Evolutionary conservation across 2,797 vertebrate species (phyloP), one percentile per base, ranked within the genome.

Genomic region (Protonibea diacanthus): DNA sequence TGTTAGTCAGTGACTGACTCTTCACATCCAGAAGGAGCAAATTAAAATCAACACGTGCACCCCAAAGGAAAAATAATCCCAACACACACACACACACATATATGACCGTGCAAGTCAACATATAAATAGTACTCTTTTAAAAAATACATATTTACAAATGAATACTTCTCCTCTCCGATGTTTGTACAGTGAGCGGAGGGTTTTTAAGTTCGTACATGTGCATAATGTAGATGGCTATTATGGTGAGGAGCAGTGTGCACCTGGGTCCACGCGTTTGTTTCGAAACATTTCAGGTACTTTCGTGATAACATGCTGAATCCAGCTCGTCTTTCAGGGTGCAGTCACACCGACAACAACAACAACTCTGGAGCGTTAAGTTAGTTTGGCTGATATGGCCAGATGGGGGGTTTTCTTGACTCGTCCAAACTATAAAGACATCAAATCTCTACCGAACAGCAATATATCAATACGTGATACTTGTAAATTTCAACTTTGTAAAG

Each of bases 141-240:
- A 89, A 91, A 81, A 76, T 66, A 90, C 70, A 80, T 88, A 89
- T 92, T 86, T 89, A 92, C 86, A 93, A 44, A 75, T 53, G 1
- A 83, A 68, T 71, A 66, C 38, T 70, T 56, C 63, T 61, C 76
- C 56, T 89, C 21, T 82, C 48, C 51, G 66, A 55, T 80, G 3
- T 70, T 53, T 80, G 71, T 80, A 80, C 82, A 85, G 58, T 57
- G 56, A 79, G 62, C 38, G 61, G 56, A 57, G n/a, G 29, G 15
- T 49, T 53, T 58, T 56, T 17, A 44, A 66, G 59, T 86, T 81
- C 42, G 56, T 63, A 86, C 45, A 27, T 80, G 80, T 88, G 85
- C 74, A 74, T 82, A 75, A 80, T 64, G 75, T 74, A 53, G 60
- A 25, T 48, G 56, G 62, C 72, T 67, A 56, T 64, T 67, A 56